These are phyloP conservation scores for Cataglyphis cursor DNA, from an alignment of 2,888 invertebrate species.

Conservation along the genomic window DNA sequence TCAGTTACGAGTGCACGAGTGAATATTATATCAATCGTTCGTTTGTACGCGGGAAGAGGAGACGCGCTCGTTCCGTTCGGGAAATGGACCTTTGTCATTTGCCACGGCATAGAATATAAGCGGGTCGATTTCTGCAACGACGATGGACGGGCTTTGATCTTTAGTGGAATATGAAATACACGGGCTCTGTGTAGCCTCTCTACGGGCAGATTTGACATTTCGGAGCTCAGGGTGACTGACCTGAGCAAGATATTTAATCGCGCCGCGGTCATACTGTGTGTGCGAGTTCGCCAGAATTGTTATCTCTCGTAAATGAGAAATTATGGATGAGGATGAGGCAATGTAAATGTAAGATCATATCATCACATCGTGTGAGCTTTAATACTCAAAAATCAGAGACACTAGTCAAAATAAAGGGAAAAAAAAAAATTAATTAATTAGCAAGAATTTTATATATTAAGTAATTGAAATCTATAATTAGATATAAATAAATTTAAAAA, in stretches of 20 bases:
- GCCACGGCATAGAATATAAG: slow-evolving; percentile 35
- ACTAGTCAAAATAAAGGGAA: background rate
- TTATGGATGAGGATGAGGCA: background rate
- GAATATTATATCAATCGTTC: slow-evolving; percentile 48
- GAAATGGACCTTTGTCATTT: slow-evolving; percentile 52
- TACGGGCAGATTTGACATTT: slow-evolving; percentile 26
- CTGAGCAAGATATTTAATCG: slow-evolving; percentile 28
- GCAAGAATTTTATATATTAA: background rate
- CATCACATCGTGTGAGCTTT: background rate
- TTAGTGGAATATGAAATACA: slow-evolving; percentile 38
- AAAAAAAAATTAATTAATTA: background rate
- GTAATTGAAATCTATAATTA: slow-evolving; percentile 13
- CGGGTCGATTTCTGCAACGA: slow-evolving; percentile 35
- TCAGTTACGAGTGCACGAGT: slow-evolving; percentile 11
- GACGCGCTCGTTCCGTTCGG: slow-evolving; percentile 31
- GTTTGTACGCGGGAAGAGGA: slow-evolving; percentile 2
- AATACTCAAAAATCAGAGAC: background rate
- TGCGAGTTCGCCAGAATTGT: background rate
- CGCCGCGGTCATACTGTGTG: background rate
- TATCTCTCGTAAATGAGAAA: slow-evolving; percentile 29
- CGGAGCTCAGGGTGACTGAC: slow-evolving; percentile 33
- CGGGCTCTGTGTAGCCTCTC: slow-evolving; percentile 15
- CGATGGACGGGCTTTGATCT: slow-evolving; percentile 44
- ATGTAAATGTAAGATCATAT: background rate
- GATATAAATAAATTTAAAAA: background rate